Conservation (phyloP, 2,888 invertebrate species). For the Platerodrilus igneus region DNA sequence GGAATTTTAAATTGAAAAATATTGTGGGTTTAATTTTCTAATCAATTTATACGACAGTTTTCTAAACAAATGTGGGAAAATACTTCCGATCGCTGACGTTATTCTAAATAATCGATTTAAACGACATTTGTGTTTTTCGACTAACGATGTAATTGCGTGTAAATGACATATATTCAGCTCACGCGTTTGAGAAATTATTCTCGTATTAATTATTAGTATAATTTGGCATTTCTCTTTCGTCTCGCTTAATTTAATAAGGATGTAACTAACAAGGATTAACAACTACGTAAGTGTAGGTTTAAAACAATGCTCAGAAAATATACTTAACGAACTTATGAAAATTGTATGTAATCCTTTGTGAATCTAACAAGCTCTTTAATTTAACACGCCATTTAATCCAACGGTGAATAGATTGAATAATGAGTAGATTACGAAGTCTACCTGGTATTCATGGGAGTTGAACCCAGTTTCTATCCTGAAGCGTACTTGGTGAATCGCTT, state of each 20-base stretch:
- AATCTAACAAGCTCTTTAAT: conserved; percentile 16
- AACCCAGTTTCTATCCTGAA: too few relatives aligned
- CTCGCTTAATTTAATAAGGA: conserved; percentile 8
- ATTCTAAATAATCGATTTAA: conserved; percentile 8
- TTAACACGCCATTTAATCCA: conserved; percentile 14
- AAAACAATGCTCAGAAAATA: conserved; percentile 12
- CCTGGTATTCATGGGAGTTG: too few relatives aligned
- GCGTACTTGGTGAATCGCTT: too few relatives aligned
- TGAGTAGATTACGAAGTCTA: conserved; percentile 14
- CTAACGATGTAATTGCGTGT: too few relatives aligned
- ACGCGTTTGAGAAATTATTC: conserved; percentile 3
- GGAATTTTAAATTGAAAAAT: conserved; percentile 4
- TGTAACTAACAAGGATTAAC: conserved; percentile 12
- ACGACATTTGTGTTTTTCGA: conserved; percentile 5
- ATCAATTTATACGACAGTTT: conserved; percentile 1
- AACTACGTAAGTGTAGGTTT: conserved; percentile 10
- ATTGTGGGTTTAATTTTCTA: conserved; percentile 1
- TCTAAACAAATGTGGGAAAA: conserved; percentile 2
- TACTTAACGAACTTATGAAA: conserved; percentile 18
- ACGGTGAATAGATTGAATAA: conserved; percentile 9
- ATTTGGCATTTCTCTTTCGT: conserved; percentile 1
- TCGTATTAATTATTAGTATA: conserved; percentile 6
- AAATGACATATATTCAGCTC: too few relatives aligned
- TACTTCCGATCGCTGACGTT: conserved; percentile 1
- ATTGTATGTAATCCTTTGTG: conserved; percentile 12